Conservation (phyloP, 2,888 invertebrate species). For the Parthenolecanium corni region DNA sequence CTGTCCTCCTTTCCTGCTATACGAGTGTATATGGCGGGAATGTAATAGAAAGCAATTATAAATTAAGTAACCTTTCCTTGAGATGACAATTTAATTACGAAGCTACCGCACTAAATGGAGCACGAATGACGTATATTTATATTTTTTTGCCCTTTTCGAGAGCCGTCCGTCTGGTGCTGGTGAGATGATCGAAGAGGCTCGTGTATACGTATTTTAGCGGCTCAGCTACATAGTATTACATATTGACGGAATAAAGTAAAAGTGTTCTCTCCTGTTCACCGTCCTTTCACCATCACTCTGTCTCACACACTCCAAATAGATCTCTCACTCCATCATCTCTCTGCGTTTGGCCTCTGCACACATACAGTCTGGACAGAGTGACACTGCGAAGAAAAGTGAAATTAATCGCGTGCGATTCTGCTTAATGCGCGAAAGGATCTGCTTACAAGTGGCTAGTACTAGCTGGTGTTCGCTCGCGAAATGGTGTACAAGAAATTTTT, state of each 20-base stretch:
- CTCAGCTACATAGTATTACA: no score
- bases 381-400: constrained; percentile 23
- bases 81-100: background rate
- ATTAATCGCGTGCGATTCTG: constrained; percentile 10
- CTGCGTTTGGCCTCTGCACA: background rate
- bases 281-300: no score
- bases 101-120: background rate
- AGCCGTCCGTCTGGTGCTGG: background rate
- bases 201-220: background rate
- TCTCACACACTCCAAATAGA: no score
- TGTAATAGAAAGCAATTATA: background rate
- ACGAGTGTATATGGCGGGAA: no score
- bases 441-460: constrained; percentile 16
- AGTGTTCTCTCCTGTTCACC: constrained; percentile 4
- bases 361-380: constrained; percentile 1
- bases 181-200: background rate
- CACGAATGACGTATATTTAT: constrained; percentile 5
- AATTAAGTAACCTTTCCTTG: background rate
- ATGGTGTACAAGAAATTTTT: background rate
- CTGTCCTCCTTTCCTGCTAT: no score
- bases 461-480: background rate
- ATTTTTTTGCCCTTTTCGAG: background rate
- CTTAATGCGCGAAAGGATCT: constrained; percentile 2
- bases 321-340: background rate
- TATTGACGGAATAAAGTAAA: constrained; percentile 7